Conservation (phyloP, 2,888 invertebrate species). For the Callinectes sapidus region DNA sequence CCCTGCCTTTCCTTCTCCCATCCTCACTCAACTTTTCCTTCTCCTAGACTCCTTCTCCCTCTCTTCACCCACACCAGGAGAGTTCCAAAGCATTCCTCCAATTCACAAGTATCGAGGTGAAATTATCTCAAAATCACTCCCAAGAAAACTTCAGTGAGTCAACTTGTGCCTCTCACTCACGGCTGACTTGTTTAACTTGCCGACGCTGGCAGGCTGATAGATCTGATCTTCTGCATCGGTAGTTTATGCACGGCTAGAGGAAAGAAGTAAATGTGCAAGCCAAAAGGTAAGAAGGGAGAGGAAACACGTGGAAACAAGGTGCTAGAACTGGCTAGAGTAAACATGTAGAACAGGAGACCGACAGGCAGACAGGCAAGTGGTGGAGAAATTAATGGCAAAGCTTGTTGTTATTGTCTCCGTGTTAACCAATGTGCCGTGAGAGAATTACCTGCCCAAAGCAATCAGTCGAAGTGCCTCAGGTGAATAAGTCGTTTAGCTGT, state of each 20-base stretch:
- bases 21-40: background rate
- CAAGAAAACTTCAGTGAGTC: background rate
- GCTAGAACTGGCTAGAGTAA: background rate
- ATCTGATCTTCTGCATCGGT: background rate
- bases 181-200: background rate
- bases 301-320: background rate
- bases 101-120: background rate
- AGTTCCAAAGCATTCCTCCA: background rate
- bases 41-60: background rate
- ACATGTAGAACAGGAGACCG: background rate
- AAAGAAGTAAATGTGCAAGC: background rate
- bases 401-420: background rate
- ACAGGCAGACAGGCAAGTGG: background rate
- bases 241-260: background rate
- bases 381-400: background rate
- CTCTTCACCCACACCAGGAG: background rate
- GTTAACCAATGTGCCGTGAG: background rate
- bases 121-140: background rate
- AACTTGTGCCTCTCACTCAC: constrained; percentile 7
- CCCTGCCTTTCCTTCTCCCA: background rate
- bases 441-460: constrained; percentile 4
- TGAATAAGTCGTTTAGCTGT: background rate
- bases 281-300: background rate
- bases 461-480: background rate
- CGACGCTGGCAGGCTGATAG: background rate